Evolutionary conservation across 1,140 invertebrate genomes (phyloP), one percentile per base, ranked within the genome.

Genomic region (Drosophila kurseongensis): DNA sequence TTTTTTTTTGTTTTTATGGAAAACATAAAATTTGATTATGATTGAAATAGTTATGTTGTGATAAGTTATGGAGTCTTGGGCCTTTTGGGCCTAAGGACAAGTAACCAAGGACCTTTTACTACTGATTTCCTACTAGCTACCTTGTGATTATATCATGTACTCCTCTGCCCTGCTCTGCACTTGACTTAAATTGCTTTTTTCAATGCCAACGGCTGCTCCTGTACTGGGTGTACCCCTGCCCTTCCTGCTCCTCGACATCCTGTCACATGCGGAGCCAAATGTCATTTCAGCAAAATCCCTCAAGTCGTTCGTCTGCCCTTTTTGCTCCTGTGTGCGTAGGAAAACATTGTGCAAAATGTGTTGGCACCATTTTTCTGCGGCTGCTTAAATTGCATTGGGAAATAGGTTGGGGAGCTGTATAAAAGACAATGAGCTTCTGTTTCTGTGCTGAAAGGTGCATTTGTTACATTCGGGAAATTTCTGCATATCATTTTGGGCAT

Each of bases 231-330:
- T 40, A 16, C 9, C 44, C 44, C 42, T 54, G 59, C 14, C 36
- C 50, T 7, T 13, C 38, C 32, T 44, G 29, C 23, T 69, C 47
- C 35, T 66, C 65, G 41, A 65, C 66, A 78, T 75, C 54, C 84
- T 86, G 83, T 90, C 81, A 86, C 86, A 86, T 90, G 75, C 83
- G 74, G 89, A 91, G 89, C 84, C 89, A 91, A 85, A 91, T 89
- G 89, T 91, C 89, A 91, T 91, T 91, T 91, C 80, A 85, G 83
- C 78, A 82, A 91, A 91, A 75, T 91, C 89, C 89, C 89, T 89
- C 78, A 91, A 91, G 89, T 91, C 89, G 80, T 86, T 86, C 83
- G 80, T 88, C 79, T 82, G 79, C 61, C 74, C 62, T 80, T 76
- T 52, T 60, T 16, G 48, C 13, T 32, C 48, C 48, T 59, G 71